Base-by-base conservation (phyloP, 2,888 invertebrate species). In the Agonopterix alstromeriana region DNA sequence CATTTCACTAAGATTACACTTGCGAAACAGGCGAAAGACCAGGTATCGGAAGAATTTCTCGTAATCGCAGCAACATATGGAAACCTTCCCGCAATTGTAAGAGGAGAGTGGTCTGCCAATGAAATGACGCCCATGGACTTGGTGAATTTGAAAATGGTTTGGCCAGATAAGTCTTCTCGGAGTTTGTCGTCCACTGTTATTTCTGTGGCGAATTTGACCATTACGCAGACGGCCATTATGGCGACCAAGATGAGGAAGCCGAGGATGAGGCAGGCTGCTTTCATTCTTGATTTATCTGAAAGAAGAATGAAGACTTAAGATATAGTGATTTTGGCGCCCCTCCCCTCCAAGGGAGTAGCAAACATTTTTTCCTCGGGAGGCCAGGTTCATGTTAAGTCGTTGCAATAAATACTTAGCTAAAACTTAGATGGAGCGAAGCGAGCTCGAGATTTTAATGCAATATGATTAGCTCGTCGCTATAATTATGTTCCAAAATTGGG, bases 121-220 rank as follows among this genome's bases (percentile, higher is more conserved):
- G 69, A 52, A 2, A 84, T 74, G 1, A 84, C 73, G 0, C 80
- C 78, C 61, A 85, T 73, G 0, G 73, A 56, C 8, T 61, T 73
- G 0, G 63, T 57, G 12, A 74, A 67, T 36, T 65, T 67, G 58
- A 64, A 67, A 0, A 74, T 61, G 0, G 54, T 61, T 0, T 66
- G 70, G 0, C 60, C 65, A 0, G 63, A 51, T 0, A 53, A 27
- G 7, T 53, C 57, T 1, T 73, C 74, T 4, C 77, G 58, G n/a
- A 71, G 61, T 47, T 84, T 66, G 36, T 70, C 68, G 8, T 48
- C 51, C n/a, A 47, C 77, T 3, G 78, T 75, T 36, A 85, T 77
- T 46, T 85, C 85, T 0, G 84, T 83, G 0, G 86, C 85, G 45
- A 78, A 85, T 49, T 85, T 86, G 10, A 86, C 83, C 86, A 86